Conservation (phyloP, 2,888 invertebrate genomes). For the Seira ritae region DNA sequence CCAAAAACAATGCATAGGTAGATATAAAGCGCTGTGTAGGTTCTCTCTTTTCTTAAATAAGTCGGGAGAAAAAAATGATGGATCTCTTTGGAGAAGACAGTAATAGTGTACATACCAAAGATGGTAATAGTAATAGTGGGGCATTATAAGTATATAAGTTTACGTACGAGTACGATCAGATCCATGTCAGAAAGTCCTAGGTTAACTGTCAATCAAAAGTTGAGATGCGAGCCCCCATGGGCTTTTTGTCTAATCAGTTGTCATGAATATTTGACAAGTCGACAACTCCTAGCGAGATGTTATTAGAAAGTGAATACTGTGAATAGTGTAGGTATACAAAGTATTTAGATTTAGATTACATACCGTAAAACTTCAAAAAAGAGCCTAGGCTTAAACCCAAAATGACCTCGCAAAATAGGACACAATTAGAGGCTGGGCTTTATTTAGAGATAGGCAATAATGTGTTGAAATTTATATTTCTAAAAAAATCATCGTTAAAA, state of each 20-base stretch:
- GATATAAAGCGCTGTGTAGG: neutral
- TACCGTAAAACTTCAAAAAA: no score
- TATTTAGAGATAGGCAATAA: no score
- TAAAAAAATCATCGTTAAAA: no score
- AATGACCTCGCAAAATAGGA: no score
- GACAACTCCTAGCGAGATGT: conserved; percentile 66
- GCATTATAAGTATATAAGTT: conserved; percentile 6
- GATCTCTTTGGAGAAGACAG: conserved; percentile 22
- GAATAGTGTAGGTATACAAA: neutral
- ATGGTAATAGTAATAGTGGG: conserved; percentile 25
- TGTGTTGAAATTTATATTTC: no score
- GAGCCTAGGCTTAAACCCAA: no score
- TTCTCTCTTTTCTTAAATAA: no score
- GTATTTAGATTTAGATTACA: neutral
- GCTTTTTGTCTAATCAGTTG: conserved; percentile 74
- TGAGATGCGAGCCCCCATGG: conserved; percentile 70
- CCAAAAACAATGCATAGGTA: conserved; percentile 15
- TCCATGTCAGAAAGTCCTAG: conserved; percentile 73
- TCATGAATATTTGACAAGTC: conserved; percentile 73
- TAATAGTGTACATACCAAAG: conserved; percentile 23
- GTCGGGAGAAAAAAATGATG: conserved; percentile 18
- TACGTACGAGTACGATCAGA: conserved; percentile 12
- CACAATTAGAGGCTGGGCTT: no score
- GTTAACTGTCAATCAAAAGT: conserved; percentile 73
- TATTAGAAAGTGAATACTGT: conserved; percentile 16